These are phyloP conservation scores for Asobara japonica DNA, from an alignment of 1,140 invertebrate species.

Conservation along the genomic window DNA sequence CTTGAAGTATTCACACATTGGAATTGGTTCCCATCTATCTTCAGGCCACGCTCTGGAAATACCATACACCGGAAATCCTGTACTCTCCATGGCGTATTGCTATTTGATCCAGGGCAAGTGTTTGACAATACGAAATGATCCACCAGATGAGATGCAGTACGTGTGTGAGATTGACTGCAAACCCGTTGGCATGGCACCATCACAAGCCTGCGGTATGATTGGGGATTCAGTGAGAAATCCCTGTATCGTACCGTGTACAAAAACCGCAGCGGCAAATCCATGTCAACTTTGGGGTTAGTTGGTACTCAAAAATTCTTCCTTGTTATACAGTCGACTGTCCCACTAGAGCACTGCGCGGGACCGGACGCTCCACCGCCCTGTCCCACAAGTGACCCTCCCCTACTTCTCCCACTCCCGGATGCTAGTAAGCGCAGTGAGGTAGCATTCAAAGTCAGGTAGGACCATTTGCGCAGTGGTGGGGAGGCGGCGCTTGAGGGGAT, in stretches of 20 bases:
- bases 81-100: constrained; percentile 55
- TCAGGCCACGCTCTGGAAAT: constrained; percentile 33
- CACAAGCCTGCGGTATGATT: constrained; percentile 32
- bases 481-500: no score
- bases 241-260: constrained; percentile 13
- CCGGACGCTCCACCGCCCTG: no score
- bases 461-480: no score
- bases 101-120: constrained; percentile 59
- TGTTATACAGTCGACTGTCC: no score
- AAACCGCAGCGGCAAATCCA: background rate
- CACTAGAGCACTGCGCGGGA: no score
- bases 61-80: constrained; percentile 53
- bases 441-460: no score
- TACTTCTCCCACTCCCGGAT: no score
- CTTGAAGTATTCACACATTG: constrained; percentile 60
- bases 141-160: constrained; percentile 50
- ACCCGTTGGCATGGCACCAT: constrained; percentile 43
- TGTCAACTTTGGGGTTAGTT: constrained; percentile 23
- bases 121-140: constrained; percentile 48
- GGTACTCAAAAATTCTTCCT: no score
- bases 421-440: no score
- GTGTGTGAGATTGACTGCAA: constrained; percentile 48
- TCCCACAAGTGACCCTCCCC: no score
- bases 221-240: constrained; percentile 26
- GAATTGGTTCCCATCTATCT: constrained; percentile 47